Evolutionary conservation across 2,888 invertebrate species (phyloP), one percentile per base, ranked within the genome.

Genomic region (Hyles lineata): DNA sequence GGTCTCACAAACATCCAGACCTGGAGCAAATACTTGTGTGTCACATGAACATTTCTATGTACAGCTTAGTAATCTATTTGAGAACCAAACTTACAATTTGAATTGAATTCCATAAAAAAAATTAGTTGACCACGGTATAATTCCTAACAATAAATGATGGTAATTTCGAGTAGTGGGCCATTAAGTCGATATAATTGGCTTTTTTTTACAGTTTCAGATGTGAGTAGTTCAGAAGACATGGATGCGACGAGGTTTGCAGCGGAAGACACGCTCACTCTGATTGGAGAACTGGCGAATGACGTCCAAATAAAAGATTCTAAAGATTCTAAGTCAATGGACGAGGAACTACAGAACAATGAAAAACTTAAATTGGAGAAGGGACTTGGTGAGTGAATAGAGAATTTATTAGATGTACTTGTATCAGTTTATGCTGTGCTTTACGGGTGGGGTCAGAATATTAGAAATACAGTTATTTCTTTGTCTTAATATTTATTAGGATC

Each of bases 221-320:
- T 81, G 73, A 58, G 17, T 11, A 32, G 70, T 11, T 70, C 75
- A 0, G 95, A 95, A 79, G 92, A 92, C 11, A 90, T 82, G 0
- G 94, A 94, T 55, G 92, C 94, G 0, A 86, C 91, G 0, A 86
- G 91, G 52, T 95, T 95, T 76, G 92, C 93, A 0, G 88, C 90
- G 0, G 90, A 94, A 76, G 90, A 92, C 73, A 92, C 94, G 0
- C 75, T 95, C 15, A 88, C 87, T 52, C 85, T 93, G 11, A 87
- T 95, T 7, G 92, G 92, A 0, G 90, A 93, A 75, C 88, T 94
- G 11, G 85, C 91, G 0, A 83, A 85, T 23, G 90, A 90, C 32
- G 83, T 82, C 0, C 82, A 82, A 4, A 75, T 82, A 0, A 82
- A 79, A 29, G 78, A 77, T 2, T 81, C 80, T 0, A 82, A 79